phyloP scores from a whole-genome alignment of 2,113 vertebrate genomes.

The Progne subis region DNA sequence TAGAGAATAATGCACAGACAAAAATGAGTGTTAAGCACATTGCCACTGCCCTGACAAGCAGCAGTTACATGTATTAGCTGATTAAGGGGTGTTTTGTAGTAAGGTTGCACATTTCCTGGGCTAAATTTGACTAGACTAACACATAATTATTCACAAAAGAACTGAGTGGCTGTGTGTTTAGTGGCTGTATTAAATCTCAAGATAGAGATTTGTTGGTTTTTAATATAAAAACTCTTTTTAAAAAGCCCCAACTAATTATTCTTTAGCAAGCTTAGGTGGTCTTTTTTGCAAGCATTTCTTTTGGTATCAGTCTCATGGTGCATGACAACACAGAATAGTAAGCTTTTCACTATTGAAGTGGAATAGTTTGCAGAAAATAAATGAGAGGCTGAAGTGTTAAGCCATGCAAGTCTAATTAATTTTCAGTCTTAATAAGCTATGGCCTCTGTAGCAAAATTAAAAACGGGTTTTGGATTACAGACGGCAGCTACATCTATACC shows the following conservation, averaged over 20 bases:
- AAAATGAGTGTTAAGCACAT: background rate
- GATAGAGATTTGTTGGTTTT: background rate
- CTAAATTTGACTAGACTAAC: background rate
- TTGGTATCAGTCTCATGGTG: background rate
- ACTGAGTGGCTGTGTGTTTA: background rate
- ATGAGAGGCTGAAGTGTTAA: background rate
- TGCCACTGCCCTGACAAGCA: background rate
- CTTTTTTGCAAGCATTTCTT: background rate
- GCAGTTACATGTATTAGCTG: background rate
- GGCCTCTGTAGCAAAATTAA: background rate
- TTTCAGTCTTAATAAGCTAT: background rate
- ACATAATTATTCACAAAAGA: background rate
- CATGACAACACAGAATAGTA: background rate
- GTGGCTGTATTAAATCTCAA: background rate
- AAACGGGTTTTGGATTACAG: background rate
- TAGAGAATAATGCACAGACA: background rate
- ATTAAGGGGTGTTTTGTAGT: background rate
- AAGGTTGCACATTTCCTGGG: background rate
- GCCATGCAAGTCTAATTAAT: background rate
- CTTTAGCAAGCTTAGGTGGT: background rate
- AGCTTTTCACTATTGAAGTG: background rate
- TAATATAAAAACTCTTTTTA: background rate
- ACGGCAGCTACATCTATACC: background rate
- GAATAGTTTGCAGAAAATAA: background rate
- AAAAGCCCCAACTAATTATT: background rate